These are phyloP conservation scores for Poliocrania exsul DNA, from an alignment of 2,797 vertebrate genomes.

Conservation along the genomic window DNA sequence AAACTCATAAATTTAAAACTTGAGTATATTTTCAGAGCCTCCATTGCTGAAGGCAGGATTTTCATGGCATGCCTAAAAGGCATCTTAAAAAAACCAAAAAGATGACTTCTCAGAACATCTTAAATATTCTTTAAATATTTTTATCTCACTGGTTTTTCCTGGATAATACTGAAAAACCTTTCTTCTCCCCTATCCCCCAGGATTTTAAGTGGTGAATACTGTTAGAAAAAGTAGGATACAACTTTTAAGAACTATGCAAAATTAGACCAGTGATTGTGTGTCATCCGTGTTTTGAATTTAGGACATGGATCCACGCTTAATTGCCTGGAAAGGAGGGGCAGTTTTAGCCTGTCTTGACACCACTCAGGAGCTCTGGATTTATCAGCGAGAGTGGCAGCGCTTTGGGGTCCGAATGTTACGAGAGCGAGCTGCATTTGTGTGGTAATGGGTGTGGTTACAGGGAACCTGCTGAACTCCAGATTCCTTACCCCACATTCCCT, in stretches of 20 bases:
- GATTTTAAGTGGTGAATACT: background rate
- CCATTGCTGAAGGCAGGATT: background rate
- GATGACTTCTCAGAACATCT: background rate
- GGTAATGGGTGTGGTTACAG: slow-evolving; percentile 66
- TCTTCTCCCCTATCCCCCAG: background rate
- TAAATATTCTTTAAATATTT: background rate
- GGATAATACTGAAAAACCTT: background rate
- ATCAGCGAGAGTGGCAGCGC: slow-evolving; percentile 94
- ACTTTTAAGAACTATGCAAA: background rate
- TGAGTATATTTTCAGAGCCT: background rate
- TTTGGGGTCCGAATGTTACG: slow-evolving; percentile 96
- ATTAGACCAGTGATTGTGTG: background rate
- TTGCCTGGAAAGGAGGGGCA: slow-evolving; percentile 95
- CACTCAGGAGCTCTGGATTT: slow-evolving; percentile 97
- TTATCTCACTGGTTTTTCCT: background rate
- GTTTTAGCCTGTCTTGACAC: slow-evolving; percentile 95
- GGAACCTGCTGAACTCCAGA: background rate
- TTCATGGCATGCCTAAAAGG: background rate
- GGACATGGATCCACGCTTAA: slow-evolving; percentile 95
- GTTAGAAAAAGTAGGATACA: background rate
- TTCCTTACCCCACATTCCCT: background rate
- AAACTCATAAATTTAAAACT: background rate
- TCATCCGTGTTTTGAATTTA: slow-evolving; percentile 50
- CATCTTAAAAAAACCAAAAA: background rate
- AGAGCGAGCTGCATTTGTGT: slow-evolving; percentile 93